These are phyloP conservation scores for Gallinago media DNA, from an alignment of 2,113 vertebrate species.

Conservation along the genomic window DNA sequence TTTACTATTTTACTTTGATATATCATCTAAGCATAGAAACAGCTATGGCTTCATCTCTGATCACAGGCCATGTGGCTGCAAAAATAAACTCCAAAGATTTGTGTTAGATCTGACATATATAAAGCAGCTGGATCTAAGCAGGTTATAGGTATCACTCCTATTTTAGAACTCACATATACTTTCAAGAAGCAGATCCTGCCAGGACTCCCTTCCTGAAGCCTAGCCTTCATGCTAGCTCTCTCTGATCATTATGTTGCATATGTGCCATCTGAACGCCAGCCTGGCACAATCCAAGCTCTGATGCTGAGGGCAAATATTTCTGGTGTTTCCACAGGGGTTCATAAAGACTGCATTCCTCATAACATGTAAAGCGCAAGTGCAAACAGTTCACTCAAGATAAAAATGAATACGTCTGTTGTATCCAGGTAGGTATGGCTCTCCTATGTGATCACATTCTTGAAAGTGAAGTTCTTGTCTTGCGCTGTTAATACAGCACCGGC, in stretches of 20 bases:
- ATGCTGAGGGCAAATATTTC: background rate
- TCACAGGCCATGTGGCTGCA: fast-evolving
- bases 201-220: background rate
- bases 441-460: background rate
- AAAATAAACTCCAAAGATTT: background rate
- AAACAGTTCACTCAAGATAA: background rate
- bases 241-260: background rate
- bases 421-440: background rate
- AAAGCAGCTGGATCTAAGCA: background rate
- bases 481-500: background rate
- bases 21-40: background rate
- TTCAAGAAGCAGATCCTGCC: background rate
- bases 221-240: background rate
- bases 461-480: background rate
- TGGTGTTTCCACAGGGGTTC: background rate
- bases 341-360: background rate
- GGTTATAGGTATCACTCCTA: background rate
- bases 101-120: background rate
- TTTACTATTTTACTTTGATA: background rate
- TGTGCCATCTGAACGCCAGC: background rate
- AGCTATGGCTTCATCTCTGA: background rate
- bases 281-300: background rate
- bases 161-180: background rate
- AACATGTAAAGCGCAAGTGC: background rate
- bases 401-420: background rate